Evolutionary conservation across 2,797 vertebrate genomes (phyloP).

Genomic region (Manis javanica): DNA sequence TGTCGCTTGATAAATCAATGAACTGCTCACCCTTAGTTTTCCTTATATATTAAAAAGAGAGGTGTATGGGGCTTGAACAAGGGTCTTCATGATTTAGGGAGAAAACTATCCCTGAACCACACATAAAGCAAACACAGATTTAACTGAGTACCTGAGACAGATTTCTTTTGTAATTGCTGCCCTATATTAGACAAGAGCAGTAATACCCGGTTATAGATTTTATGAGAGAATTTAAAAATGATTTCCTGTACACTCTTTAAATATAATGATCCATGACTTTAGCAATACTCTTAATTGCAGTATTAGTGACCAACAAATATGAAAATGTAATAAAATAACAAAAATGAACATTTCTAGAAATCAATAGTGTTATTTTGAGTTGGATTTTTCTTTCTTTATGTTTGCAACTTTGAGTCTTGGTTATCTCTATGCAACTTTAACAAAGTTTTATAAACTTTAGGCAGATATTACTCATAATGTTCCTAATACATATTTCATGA

Average conservation of each 20-base stretch:
- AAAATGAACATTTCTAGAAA: slow-evolving; percentile 42
- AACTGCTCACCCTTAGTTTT: neutral
- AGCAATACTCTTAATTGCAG: slow-evolving; percentile 21
- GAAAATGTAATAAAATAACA: neutral
- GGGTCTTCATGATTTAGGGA: neutral
- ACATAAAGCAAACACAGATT: neutral
- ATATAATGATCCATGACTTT: neutral
- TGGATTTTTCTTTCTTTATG: slow-evolving; percentile 23
- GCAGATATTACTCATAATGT: slow-evolving; percentile 5
- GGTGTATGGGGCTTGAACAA: neutral
- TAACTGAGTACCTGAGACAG: neutral
- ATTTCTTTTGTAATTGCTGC: neutral
- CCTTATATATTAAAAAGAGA: neutral
- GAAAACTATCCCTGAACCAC: neutral
- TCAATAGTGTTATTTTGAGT: neutral
- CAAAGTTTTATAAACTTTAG: slow-evolving; percentile 17
- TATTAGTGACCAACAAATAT: slow-evolving; percentile 6
- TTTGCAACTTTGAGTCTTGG: slow-evolving; percentile 25
- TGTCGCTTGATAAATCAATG: neutral
- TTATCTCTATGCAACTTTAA: slow-evolving; percentile 25
- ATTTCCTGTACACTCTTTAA: slow-evolving; percentile 22
- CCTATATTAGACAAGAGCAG: neutral
- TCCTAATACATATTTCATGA: neutral
- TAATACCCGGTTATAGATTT: neutral
- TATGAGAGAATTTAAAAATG: neutral